These are phyloP conservation scores for Apis laboriosa DNA, from an alignment of 1,140 invertebrate species.

Conservation along the genomic window DNA sequence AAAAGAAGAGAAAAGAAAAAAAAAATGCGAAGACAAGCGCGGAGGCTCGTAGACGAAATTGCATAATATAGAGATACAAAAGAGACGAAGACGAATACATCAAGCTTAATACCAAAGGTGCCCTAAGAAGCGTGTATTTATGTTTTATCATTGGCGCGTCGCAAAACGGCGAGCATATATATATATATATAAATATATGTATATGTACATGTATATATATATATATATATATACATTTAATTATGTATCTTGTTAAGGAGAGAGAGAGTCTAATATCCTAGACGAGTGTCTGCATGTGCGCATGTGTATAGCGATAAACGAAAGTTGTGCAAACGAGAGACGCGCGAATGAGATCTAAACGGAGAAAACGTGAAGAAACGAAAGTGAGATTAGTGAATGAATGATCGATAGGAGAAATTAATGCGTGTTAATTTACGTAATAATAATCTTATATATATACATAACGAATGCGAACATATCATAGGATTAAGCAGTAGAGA, in stretches of 20 bases:
- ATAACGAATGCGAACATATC: slow-evolving; percentile 79
- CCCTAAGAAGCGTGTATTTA: slow-evolving; percentile 81
- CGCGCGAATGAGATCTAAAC: slow-evolving; percentile 14
- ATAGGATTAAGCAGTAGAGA: slow-evolving; percentile 74
- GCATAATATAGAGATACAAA: slow-evolving; percentile 52
- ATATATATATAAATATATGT: too few relatives aligned
- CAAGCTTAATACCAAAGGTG: slow-evolving; percentile 82
- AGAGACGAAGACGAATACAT: slow-evolving; percentile 70
- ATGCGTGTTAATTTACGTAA: slow-evolving; percentile 47
- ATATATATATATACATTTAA: slow-evolving; percentile 53
- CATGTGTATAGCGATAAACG: slow-evolving; percentile 9
- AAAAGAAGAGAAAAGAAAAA: not conserved
- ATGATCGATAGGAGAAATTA: slow-evolving; percentile 16
- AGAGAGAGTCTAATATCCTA: slow-evolving; percentile 73
- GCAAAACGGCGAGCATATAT: slow-evolving; percentile 60
- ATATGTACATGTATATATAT: too few relatives aligned
- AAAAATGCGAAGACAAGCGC: slow-evolving; percentile 16
- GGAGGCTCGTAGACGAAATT: slow-evolving; percentile 50
- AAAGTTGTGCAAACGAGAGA: not conserved
- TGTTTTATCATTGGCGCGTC: slow-evolving; percentile 78
- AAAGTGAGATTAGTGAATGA: not conserved
- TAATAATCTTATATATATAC: slow-evolving; percentile 64
- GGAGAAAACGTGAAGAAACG: not conserved
- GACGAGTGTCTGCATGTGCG: slow-evolving; percentile 26
- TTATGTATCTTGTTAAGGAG: slow-evolving; percentile 74